Evolutionary conservation across 2,113 vertebrate species (phyloP).

Genomic region (Semicossyphus pulcher): DNA sequence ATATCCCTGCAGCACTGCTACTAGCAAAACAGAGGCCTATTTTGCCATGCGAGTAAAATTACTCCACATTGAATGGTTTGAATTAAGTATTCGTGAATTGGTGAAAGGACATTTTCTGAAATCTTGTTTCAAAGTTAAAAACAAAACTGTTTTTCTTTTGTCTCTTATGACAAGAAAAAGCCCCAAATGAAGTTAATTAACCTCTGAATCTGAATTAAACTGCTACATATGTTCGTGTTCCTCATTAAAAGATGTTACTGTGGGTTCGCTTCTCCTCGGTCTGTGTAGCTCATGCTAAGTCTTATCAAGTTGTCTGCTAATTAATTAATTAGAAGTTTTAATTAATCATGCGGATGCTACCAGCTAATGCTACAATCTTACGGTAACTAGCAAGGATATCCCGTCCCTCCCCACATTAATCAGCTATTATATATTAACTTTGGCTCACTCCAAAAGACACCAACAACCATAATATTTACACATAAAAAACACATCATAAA

Average conservation of each 20-base stretch:
- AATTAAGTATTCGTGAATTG: slow-evolving; percentile 1
- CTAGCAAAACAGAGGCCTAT: slow-evolving; percentile 52
- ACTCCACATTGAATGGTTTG: slow-evolving; percentile 4
- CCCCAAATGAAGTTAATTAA: too few species aligned
- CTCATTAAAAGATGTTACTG: background rate
- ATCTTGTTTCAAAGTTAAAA: too few species aligned
- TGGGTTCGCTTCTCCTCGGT: background rate
- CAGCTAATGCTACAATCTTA: slow-evolving; percentile 82
- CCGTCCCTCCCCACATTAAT: slow-evolving; percentile 56
- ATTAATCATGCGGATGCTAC: slow-evolving; percentile 79
- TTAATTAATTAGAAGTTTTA: slow-evolving; percentile 60
- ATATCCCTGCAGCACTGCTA: slow-evolving; percentile 73
- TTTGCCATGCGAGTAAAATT: slow-evolving; percentile 23
- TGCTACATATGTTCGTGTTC: slow-evolving; percentile 65
- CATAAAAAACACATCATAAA: slow-evolving; percentile 71
- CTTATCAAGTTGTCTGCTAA: slow-evolving; percentile 67
- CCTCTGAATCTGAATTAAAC: slow-evolving; percentile 22
- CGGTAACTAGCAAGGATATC: slow-evolving; percentile 69
- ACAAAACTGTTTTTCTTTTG: too few species aligned
- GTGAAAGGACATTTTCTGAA: too few species aligned
- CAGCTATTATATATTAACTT: slow-evolving; percentile 61
- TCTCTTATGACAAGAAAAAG: too few species aligned
- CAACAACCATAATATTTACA: slow-evolving; percentile 62
- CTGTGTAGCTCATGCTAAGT: slow-evolving; percentile 67
- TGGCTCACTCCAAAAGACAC: slow-evolving; percentile 76